Evolutionary conservation across 1,140 invertebrate genomes (phyloP), one percentile per base, ranked within the genome.

Genomic region (Contarinia nasturtii): DNA sequence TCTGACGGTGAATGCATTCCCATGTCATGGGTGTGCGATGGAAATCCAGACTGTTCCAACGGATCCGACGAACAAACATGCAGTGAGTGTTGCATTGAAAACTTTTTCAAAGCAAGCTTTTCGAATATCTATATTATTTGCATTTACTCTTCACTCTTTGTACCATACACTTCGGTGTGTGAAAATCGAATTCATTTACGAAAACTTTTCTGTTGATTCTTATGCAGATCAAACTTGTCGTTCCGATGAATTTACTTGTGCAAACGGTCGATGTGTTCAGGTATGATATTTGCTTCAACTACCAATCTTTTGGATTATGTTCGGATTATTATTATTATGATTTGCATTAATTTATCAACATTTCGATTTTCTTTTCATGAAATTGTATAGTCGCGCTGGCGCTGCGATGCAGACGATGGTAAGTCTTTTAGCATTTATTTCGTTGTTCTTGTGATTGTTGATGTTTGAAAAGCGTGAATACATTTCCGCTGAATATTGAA

Each of bases 11-110:
- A 88, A 67, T 93, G 88, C 64, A 82, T 93, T 49, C 82, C 86
- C 46, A 71, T 87, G 53, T 81, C 82, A 34, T 93, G 87, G 87
- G 85, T 89, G 72, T 94, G 90, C 64, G 88, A 93, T 66, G 79
- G 80, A 59, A 82, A 79, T 60, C 63, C 71, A 27, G 89, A 93
- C 70, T 93, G 90, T 70, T 74, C 75, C 46, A 86, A 91, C 66
- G 82, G 77, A 53, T 87, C 85, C 52, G 90, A 94, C 67, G 86
- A 89, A 61, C 74, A 77, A 66, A 74, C 78, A 67, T 87, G 86
- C 77, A 88, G 86, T 89, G 86, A 86, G 84, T 67, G 54, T 48
- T 54, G 14, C 12, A 14, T 19, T 15, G 17, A 40, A 22, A 11
- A 10, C 40, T 22, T 41, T 43, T 12, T 43, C 7, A 18, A 2